Evolutionary conservation across 2,888 invertebrate species (phyloP).

Genomic region (Cheilosia grossa): DNA sequence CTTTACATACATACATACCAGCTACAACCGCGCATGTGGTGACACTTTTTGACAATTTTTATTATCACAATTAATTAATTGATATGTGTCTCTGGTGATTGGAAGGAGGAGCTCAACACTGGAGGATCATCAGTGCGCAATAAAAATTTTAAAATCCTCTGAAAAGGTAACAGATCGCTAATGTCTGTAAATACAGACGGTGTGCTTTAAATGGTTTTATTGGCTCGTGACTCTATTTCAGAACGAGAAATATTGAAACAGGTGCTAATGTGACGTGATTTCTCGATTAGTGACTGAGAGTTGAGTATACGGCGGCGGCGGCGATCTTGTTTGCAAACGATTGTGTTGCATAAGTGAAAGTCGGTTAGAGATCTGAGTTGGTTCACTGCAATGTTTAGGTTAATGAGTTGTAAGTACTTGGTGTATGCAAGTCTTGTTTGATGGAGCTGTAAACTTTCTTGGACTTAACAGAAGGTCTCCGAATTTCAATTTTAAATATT

Average conservation of each 20-base stretch:
- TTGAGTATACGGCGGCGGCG: constrained; percentile 1
- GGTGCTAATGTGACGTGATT: constrained; percentile 67
- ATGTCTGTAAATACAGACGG: constrained; percentile 26
- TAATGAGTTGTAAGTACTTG: neutral
- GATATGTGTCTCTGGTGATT: constrained; percentile 6
- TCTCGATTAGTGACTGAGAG: constrained; percentile 20
- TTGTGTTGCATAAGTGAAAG: constrained; percentile 33
- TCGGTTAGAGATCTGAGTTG: constrained; percentile 6
- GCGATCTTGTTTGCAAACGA: constrained; percentile 33
- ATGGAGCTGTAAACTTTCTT: too few species aligned
- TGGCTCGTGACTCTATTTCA: constrained; percentile 61
- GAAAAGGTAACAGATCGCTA: constrained; percentile 41
- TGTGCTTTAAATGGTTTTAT: constrained; percentile 55
- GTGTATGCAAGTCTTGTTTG: neutral
- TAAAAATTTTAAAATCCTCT: constrained; percentile 23
- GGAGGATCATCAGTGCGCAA: constrained; percentile 7
- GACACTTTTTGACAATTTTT: constrained; percentile 56
- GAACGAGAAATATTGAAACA: constrained; percentile 44
- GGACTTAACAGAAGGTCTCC: too few species aligned
- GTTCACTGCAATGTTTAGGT: too few species aligned
- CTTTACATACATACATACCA: neutral
- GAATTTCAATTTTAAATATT: too few species aligned
- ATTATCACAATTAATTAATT: constrained; percentile 59
- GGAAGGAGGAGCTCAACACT: neutral
- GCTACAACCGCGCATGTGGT: constrained; percentile 27